These are phyloP conservation scores for Stegodyphus dumicola DNA, from an alignment of 1,140 invertebrate genomes.

Conservation along the genomic window DNA sequence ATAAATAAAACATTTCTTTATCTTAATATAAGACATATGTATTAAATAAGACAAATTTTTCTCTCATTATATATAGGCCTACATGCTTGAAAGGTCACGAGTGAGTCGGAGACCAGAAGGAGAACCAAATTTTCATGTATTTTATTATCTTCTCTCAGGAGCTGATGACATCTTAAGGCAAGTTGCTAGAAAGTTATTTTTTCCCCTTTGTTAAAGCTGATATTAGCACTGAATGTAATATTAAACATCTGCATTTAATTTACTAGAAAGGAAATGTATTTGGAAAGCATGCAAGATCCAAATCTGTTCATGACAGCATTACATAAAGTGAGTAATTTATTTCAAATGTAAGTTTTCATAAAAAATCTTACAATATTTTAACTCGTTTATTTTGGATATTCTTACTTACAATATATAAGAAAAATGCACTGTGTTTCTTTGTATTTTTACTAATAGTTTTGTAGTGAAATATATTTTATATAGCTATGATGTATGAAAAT, in stretches of 20 bases:
- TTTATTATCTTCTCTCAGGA: constrained; percentile 85
- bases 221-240: neutral
- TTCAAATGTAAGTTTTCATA: neutral
- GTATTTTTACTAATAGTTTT: neutral
- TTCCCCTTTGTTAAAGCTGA: neutral
- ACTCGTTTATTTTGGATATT: too few relatives aligned
- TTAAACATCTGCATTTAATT: neutral
- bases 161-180: constrained; percentile 76
- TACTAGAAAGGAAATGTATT: constrained; percentile 79
- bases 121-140: constrained; percentile 84
- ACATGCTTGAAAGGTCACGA: constrained; percentile 79
- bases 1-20: too few relatives aligned
- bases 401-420: too few relatives aligned
- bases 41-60: too few relatives aligned
- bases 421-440: too few relatives aligned
- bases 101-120: constrained; percentile 77
- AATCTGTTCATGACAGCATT: constrained; percentile 83
- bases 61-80: constrained; percentile 16
- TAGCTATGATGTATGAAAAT: neutral
- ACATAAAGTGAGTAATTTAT: constrained; percentile 73
- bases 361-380: too few relatives aligned
- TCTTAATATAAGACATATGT: too few relatives aligned
- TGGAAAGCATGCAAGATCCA: constrained; percentile 81
- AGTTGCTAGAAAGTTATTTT: neutral
- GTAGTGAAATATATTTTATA: neutral